Conservation (phyloP, 1,140 invertebrate genomes). For the Mercenaria mercenaria region DNA sequence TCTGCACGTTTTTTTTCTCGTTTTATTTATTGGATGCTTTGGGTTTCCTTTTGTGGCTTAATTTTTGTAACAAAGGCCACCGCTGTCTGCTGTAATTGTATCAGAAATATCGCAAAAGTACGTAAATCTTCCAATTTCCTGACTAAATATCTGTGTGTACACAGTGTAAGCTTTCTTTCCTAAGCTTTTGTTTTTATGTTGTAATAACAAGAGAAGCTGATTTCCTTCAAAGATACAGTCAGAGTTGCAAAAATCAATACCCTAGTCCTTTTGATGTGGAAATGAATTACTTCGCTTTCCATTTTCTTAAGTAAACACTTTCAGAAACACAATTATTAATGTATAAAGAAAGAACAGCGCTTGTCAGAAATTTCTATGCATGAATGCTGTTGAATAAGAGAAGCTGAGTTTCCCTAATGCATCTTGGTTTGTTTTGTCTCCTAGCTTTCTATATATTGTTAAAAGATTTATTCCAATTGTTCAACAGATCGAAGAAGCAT, state of each 20-base stretch:
- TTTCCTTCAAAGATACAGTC: constrained; percentile 49
- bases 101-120: background rate
- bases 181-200: constrained; percentile 1
- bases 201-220: constrained; percentile 18
- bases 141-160: background rate
- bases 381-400: constrained; percentile 44
- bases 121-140: constrained; percentile 11
- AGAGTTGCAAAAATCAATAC: constrained; percentile 34
- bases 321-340: constrained; percentile 57
- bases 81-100: background rate
- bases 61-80: too few relatives aligned
- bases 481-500: constrained; percentile 55
- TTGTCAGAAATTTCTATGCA: constrained; percentile 52
- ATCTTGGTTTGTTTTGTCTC: constrained; percentile 58
- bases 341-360: constrained; percentile 59
- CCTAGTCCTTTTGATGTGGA: constrained; percentile 40
- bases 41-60: too few relatives aligned
- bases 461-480: constrained; percentile 64
- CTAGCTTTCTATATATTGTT: constrained; percentile 54
- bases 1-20: too few relatives aligned
- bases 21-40: too few relatives aligned
- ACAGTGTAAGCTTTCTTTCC: constrained; percentile 25
- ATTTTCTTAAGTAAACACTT: constrained; percentile 67
- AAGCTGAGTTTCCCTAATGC: constrained; percentile 49
- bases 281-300: constrained; percentile 60